A percentile compares a stretch with the other conserved stretches of the same genome.
Evolutionary conservation across 2,797 vertebrate species (phyloP).

Genomic region (Okamejei kenojei): DNA sequence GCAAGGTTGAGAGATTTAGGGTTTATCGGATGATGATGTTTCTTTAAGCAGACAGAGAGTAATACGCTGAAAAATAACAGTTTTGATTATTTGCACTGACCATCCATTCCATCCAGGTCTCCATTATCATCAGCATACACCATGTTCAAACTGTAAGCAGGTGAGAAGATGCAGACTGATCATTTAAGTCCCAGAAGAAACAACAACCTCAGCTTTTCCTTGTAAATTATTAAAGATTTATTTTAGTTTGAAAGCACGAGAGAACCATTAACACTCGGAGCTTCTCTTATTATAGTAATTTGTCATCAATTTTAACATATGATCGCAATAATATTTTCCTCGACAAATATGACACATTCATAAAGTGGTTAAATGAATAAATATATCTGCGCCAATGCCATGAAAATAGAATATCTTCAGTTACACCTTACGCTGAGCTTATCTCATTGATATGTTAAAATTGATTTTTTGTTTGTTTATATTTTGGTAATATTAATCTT

Average conservation of each 20-base stretch:
- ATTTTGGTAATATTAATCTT: background rate
- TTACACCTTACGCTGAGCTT: background rate
- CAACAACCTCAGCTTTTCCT: background rate
- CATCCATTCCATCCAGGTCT: background rate
- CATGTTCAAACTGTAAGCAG: background rate
- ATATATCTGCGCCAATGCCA: background rate
- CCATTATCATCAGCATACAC: background rate
- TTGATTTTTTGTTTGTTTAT: background rate
- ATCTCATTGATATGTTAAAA: background rate
- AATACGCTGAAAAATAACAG: background rate
- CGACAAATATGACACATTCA: background rate
- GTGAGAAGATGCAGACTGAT: background rate
- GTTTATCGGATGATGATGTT: background rate
- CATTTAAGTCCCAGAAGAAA: background rate
- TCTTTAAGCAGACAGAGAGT: background rate
- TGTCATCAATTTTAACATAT: background rate
- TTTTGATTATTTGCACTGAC: constrained; percentile 1
- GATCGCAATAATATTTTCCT: background rate
- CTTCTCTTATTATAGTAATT: background rate
- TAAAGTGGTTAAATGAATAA: background rate
- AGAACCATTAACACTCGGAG: background rate
- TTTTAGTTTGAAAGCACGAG: background rate
- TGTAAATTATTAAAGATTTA: background rate
- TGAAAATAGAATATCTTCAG: background rate
- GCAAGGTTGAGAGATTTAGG: background rate